phyloP scores from a whole-genome alignment of 1,140 invertebrate genomes.

The Ceratina australensis region DNA sequence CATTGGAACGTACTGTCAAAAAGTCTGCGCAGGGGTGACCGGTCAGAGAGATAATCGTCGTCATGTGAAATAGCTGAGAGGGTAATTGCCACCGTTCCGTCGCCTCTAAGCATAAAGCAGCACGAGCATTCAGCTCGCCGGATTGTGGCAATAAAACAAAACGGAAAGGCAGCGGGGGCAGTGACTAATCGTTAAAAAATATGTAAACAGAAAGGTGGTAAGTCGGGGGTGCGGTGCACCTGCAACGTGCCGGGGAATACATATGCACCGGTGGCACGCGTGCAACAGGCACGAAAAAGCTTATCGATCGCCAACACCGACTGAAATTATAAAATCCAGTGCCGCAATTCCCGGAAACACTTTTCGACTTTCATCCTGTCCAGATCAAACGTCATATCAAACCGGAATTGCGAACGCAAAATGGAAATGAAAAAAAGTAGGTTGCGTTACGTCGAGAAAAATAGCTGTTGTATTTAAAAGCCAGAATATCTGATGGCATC shows the following conservation, averaged over 20 bases:
- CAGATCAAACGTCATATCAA: too few species aligned
- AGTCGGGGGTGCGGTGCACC: constrained; percentile 54
- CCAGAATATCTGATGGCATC: too few species aligned
- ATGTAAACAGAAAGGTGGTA: constrained; percentile 53
- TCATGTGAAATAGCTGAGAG: constrained; percentile 46
- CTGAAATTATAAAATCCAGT: constrained; percentile 20
- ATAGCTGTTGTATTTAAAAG: too few species aligned
- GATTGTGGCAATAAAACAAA: neutral
- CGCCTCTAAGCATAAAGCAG: constrained; percentile 18
- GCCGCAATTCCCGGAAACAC: constrained; percentile 24
- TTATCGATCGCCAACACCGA: constrained; percentile 31
- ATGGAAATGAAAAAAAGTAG: too few species aligned
- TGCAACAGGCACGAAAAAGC: constrained; percentile 49
- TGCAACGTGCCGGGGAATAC: constrained; percentile 50
- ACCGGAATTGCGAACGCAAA: neutral
- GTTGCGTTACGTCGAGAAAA: too few species aligned
- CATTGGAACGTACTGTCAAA: neutral
- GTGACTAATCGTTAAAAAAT: constrained; percentile 59
- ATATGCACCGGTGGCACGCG: constrained; percentile 45
- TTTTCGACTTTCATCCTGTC: neutral
- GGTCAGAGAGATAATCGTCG: constrained; percentile 44
- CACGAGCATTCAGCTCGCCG: neutral
- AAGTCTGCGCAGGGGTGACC: neutral
- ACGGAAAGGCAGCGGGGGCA: neutral
- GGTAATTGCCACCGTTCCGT: constrained; percentile 55